Evolutionary conservation across 2,888 invertebrate species (phyloP).

Genomic region (Vesta saturnalis): DNA sequence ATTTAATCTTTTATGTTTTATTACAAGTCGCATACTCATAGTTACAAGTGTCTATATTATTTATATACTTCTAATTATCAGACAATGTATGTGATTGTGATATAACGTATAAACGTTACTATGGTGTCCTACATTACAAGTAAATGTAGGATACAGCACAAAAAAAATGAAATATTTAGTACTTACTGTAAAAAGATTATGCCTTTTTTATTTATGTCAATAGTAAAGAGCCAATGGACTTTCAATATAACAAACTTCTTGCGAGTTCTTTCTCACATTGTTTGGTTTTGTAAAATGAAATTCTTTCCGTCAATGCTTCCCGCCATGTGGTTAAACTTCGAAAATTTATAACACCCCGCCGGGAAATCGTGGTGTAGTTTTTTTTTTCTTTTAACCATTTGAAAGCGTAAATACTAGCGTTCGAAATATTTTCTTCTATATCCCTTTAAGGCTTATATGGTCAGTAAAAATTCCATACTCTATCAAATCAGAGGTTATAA

Average conservation of each 20-base stretch:
- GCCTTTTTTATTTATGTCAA: not conserved
- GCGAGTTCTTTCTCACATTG: not conserved
- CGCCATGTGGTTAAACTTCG: not conserved
- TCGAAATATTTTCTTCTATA: not conserved
- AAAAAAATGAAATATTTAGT: too few relatives aligned
- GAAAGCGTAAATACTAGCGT: not conserved
- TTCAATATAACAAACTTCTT: not conserved
- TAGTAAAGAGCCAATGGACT: not conserved
- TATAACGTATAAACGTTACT: too few relatives aligned
- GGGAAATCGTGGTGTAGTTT: not conserved
- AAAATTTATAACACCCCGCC: not conserved
- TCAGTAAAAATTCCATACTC: not conserved
- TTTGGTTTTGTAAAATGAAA: not conserved
- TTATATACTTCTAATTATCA: too few relatives aligned
- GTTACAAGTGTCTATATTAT: too few relatives aligned
- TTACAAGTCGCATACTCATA: too few relatives aligned
- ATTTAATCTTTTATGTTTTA: too few relatives aligned
- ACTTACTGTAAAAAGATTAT: too few relatives aligned
- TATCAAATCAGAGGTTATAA: not conserved
- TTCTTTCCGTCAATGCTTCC: not conserved
- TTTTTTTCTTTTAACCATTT: not conserved
- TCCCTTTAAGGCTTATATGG: not conserved
- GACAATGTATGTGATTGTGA: too few relatives aligned
- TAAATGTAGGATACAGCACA: too few relatives aligned
- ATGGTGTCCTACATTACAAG: too few relatives aligned